Base-by-base conservation (phyloP, 2,113 vertebrate species). In the Strix uralensis region DNA sequence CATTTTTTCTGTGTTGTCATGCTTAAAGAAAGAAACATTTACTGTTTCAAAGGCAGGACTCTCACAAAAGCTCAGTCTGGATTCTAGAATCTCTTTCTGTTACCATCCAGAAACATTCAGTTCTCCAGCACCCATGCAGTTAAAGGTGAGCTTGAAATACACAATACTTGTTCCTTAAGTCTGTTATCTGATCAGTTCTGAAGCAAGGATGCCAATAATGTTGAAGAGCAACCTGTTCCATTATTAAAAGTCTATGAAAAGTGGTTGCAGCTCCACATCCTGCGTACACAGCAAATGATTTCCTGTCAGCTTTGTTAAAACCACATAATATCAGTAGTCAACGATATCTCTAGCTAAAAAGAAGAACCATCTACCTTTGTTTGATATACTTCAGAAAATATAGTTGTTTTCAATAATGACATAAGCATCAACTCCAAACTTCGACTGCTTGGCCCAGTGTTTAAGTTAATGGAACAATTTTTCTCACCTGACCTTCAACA, bases 1-100 rank as follows among this genome's bases (percentile, higher is more conserved):
- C n/a, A 89, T 98, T 83, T 99, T 99, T 96, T 99, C 98, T 22
- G 98, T 99, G 3, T 95, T 99, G 88, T 99, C 98, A 55, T 98
- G 98, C 94, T 98, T 99, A 86, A 98, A 98, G 96, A 98, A 95
- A 92, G 99, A 99, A 96, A 98, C 81, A 25, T 99, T 99, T 97
- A 99, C 96, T 8, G 92, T 99, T 88, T 98, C 98, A 82, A 98
- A 94, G 26, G 97, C 61, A 96, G 98, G 98, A 42, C 92, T 98
- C 70, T 98, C 95, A 59, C 86, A 98, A 72, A 99, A 98, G 87
- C 96, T 99, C 26, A 97, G 95, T 8, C 55, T 99, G 97, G 98
- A 99, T 97, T 91, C 98, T 27, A 98, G 98, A 87, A 98, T 99
- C 93, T 98, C 98, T 62, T 98, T 99, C 47, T 97, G 81, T 95